Evolutionary conservation across 2,113 vertebrate genomes (phyloP).

Genomic region (Rhipidura dahli): DNA sequence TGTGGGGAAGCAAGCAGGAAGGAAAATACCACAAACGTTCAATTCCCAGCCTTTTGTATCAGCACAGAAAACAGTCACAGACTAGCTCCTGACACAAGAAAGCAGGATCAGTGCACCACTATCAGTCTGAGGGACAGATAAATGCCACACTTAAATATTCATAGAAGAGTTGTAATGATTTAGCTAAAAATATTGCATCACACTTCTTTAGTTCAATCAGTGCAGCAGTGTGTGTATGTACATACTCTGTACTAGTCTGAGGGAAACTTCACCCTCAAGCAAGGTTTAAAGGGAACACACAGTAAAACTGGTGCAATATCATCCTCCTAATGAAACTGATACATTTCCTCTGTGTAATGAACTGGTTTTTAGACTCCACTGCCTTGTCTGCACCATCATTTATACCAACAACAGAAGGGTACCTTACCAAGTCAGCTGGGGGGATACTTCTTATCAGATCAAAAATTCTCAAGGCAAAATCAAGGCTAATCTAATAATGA

Average conservation of each 20-base stretch:
- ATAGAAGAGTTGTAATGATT: neutral
- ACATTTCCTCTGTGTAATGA: neutral
- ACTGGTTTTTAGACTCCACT: neutral
- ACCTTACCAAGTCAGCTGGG: neutral
- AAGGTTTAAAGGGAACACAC: neutral
- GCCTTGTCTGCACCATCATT: neutral
- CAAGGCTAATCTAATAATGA: neutral
- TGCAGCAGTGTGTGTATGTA: neutral
- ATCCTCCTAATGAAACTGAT: neutral
- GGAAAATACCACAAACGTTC: neutral
- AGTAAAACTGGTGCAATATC: neutral
- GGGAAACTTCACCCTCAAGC: neutral
- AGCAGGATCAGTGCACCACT: neutral
- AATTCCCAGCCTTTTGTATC: neutral
- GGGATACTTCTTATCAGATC: neutral
- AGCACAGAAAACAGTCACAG: neutral
- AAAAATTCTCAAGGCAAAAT: neutral
- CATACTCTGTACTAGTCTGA: neutral
- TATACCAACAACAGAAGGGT: neutral
- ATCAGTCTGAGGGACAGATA: neutral
- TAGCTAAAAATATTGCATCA: neutral
- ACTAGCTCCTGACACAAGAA: neutral
- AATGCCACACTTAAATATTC: neutral
- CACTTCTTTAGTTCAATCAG: neutral
- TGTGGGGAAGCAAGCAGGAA: neutral